Conservation (phyloP, 2,888 invertebrate genomes). For the Lasioglossum leucozonium region DNA sequence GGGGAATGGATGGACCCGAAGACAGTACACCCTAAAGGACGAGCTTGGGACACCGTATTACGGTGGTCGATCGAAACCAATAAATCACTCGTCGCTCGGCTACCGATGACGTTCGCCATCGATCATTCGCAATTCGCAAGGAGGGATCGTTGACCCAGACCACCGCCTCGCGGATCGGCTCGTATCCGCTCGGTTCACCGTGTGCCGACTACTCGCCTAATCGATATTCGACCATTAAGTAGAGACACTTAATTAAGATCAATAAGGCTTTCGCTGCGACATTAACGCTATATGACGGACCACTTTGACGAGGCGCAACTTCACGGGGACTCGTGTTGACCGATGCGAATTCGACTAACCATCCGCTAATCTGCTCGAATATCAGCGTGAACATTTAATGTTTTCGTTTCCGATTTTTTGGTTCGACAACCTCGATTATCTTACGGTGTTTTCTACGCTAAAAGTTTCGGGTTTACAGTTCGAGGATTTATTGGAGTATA, state of each 20-base stretch:
- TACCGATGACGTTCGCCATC: slow-evolving; percentile 67
- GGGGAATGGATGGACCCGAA: slow-evolving; percentile 55
- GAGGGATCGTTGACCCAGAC: slow-evolving; percentile 66
- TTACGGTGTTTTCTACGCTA: background rate
- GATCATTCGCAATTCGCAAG: slow-evolving; percentile 68
- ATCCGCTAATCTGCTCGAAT: background rate
- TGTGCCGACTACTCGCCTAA: slow-evolving; percentile 22
- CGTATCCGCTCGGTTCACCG: background rate
- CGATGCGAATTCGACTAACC: slow-evolving; percentile 7
- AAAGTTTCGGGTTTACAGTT: background rate
- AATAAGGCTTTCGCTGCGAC: slow-evolving; percentile 53
- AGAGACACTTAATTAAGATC: slow-evolving; percentile 65
- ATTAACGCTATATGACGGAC: slow-evolving; percentile 35
- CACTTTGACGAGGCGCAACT: slow-evolving; percentile 28
- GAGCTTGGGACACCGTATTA: slow-evolving; percentile 44
- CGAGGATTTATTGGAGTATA: background rate
- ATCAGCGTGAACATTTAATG: background rate
- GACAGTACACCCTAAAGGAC: slow-evolving; percentile 45
- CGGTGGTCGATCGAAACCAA: slow-evolving; percentile 57
- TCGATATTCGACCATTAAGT: slow-evolving; percentile 66
- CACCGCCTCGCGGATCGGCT: slow-evolving; percentile 9
- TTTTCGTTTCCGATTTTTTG: background rate
- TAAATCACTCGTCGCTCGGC: slow-evolving; percentile 65
- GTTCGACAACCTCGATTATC: background rate
- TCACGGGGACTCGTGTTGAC: background rate